These are phyloP conservation scores for Zeus faber DNA, from an alignment of 2,113 vertebrate genomes.

Conservation along the genomic window DNA sequence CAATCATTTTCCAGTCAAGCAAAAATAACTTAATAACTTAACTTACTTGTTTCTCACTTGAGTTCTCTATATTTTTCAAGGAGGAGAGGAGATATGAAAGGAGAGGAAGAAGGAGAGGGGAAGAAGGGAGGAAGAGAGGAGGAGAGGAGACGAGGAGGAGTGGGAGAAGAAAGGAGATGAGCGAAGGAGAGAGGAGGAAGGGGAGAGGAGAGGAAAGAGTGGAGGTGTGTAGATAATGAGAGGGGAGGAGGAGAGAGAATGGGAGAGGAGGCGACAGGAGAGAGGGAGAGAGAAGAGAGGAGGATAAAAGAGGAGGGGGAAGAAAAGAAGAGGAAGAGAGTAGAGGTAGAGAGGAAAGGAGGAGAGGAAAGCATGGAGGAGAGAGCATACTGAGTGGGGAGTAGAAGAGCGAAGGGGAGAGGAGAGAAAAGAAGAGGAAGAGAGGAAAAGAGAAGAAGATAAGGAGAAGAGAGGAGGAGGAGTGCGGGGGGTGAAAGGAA, in stretches of 20 bases:
- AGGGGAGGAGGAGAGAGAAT: background rate
- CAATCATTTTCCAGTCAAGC: no score
- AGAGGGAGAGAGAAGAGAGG: background rate
- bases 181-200: background rate
- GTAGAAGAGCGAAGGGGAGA: background rate
- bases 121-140: no score
- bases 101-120: no score
- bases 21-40: no score
- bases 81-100: no score
- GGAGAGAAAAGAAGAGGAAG: background rate
- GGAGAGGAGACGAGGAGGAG: background rate
- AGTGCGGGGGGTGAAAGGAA: background rate
- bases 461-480: background rate
- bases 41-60: no score
- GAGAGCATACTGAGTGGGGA: background rate
- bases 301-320: background rate
- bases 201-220: no score
- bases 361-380: no score
- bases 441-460: background rate
- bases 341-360: background rate
- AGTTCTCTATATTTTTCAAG: no score
- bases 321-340: background rate
- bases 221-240: no score
- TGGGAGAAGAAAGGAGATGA: background rate
- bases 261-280: background rate